Percentiles rank a stretch among this genome's conserved stretches.
These are phyloP conservation scores for Megalops atlanticus DNA, from an alignment of 2,113 vertebrate species.

Conservation along the genomic window DNA sequence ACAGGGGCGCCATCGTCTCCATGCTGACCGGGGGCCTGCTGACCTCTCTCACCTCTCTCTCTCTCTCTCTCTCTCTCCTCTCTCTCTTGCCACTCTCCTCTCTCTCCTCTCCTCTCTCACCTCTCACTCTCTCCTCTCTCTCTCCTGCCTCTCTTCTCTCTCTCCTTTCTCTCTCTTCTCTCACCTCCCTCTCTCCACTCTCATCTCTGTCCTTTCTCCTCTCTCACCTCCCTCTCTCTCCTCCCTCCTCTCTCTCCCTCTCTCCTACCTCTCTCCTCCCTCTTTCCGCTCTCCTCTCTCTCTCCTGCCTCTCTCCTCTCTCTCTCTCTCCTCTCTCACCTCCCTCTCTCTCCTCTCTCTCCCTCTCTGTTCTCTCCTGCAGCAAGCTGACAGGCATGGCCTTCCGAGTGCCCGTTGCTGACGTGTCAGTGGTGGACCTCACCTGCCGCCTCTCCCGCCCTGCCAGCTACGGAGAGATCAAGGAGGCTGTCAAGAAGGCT, in stretches of 20 bases:
- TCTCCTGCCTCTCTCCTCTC: neutral
- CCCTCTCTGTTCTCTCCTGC: neutral
- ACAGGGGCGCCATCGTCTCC: too few relatives aligned
- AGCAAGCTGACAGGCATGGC: conserved; percentile 91
- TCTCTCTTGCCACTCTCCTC: too few relatives aligned
- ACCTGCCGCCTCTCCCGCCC: conserved; percentile 80
- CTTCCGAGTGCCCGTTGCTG: conserved; percentile 82
- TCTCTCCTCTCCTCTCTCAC: too few relatives aligned
- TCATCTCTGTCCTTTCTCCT: too few relatives aligned
- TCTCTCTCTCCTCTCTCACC: neutral
- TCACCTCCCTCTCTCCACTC: too few relatives aligned
- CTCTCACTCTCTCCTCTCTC: too few relatives aligned
- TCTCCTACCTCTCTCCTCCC: neutral
- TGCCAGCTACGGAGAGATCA: conserved; percentile 74
- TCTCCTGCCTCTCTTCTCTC: too few relatives aligned
- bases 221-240: neutral
- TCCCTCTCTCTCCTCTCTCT: too few relatives aligned
- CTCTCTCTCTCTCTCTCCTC: neutral
- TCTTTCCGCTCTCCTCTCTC: neutral
- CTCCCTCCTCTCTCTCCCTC: neutral
- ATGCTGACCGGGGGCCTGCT: too few relatives aligned
- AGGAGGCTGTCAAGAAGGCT: conserved; percentile 78
- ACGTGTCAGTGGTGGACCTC: conserved; percentile 87
- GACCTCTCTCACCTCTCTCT: neutral
- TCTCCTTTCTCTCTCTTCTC: too few relatives aligned